Conservation (phyloP, 2,888 invertebrate species). For the Lamellibrachia columna region DNA sequence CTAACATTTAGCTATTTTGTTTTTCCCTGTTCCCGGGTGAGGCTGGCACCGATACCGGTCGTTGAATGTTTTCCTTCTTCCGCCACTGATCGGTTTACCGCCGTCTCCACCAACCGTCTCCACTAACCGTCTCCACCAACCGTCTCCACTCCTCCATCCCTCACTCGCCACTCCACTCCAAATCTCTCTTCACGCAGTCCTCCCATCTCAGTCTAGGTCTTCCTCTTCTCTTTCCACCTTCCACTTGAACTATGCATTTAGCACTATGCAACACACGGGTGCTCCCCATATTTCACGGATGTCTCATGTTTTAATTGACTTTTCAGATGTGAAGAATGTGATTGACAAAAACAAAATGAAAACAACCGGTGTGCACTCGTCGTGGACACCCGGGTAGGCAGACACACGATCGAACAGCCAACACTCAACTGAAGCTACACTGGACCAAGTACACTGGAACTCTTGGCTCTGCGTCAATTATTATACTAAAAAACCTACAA, state of each 20-base stretch:
- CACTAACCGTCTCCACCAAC: too few species aligned
- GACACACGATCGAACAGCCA: background rate
- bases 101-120: too few species aligned
- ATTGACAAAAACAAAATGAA: background rate
- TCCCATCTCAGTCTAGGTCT: too few species aligned
- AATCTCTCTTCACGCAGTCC: too few species aligned
- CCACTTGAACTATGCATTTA: background rate
- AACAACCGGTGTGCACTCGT: background rate
- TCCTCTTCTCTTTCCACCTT: too few species aligned
- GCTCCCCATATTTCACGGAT: background rate
- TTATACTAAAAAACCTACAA: background rate
- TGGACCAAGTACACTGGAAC: background rate
- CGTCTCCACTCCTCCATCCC: too few species aligned
- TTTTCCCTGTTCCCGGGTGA: too few species aligned
- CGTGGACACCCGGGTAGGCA: background rate
- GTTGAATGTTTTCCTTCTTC: too few species aligned
- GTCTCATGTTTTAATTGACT: background rate
- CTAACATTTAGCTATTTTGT: background rate
- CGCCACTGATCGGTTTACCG: too few species aligned
- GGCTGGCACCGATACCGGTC: too few species aligned
- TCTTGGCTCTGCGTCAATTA: background rate
- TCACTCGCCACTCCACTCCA: too few species aligned
- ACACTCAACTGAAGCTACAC: background rate
- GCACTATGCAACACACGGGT: background rate
- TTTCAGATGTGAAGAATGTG: constrained; percentile 16